Conservation (phyloP, 2,888 invertebrate genomes). For the Pammene fasciana region DNA sequence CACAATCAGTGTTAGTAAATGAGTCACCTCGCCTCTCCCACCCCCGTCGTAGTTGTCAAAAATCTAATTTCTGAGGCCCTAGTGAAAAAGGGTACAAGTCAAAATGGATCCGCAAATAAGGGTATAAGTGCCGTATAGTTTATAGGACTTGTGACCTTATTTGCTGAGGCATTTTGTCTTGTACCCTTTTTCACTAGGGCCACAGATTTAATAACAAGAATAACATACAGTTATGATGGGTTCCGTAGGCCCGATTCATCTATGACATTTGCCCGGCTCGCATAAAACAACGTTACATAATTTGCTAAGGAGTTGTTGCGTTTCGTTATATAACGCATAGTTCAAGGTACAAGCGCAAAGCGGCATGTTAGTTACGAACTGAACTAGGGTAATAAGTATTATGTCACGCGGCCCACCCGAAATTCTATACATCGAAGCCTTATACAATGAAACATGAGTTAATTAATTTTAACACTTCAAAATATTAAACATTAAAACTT, state of each 20-base stretch:
- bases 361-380: constrained; percentile 42
- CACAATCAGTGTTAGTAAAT: background rate
- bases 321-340: constrained; percentile 62
- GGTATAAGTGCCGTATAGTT: too few relatives aligned
- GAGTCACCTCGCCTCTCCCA: background rate
- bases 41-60: background rate
- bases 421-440: constrained; percentile 23
- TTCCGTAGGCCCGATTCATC: constrained; percentile 55
- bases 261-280: constrained; percentile 65
- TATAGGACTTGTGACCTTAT: too few relatives aligned
- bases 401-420: constrained; percentile 31
- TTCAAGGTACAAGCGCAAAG: constrained; percentile 57
- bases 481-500: background rate
- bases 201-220: too few relatives aligned
- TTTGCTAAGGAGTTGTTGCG: constrained; percentile 63
- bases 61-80: background rate
- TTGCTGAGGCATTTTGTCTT: too few relatives aligned
- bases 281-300: constrained; percentile 68
- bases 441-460: constrained; percentile 21
- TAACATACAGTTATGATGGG: background rate
- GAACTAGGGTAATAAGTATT: constrained; percentile 29
- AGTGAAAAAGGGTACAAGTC: too few relatives aligned
- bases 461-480: constrained; percentile 6
- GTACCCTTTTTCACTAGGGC: too few relatives aligned
- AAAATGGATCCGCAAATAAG: too few relatives aligned